Evolutionary conservation across 23 tunicate genomes (phyloP).

Genomic region (Halocynthia roretzi): DNA sequence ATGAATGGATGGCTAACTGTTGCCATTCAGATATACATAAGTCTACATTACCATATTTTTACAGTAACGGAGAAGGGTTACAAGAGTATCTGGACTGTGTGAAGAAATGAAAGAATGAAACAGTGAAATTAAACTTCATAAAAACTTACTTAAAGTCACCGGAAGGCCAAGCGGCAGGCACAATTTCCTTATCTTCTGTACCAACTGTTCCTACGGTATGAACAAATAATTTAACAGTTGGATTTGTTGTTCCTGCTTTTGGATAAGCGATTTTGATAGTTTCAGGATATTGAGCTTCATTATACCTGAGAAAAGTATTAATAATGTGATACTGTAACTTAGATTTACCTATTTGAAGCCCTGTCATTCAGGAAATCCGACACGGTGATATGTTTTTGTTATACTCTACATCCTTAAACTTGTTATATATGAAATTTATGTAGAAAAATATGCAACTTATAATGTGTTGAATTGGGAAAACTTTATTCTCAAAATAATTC

Average conservation of each 20-base stretch:
- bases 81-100: too few relatives aligned
- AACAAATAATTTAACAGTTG: conserved; percentile 47
- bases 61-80: too few relatives aligned
- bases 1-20: background rate
- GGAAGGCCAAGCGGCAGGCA: background rate
- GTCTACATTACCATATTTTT: too few relatives aligned
- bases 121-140: background rate
- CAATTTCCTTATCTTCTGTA: background rate
- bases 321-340: background rate
- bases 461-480: too few relatives aligned
- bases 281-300: conserved; percentile 78
- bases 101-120: background rate
- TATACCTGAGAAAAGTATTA: conserved; percentile 42
- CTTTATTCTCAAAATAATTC: too few relatives aligned
- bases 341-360: background rate
- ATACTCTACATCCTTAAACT: background rate
- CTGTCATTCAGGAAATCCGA: background rate
- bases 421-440: too few relatives aligned
- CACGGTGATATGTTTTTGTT: background rate
- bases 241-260: conserved; percentile 86
- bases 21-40: background rate
- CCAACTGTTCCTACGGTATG: conserved; percentile 19
- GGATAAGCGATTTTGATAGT: conserved; percentile 93
- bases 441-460: too few relatives aligned
- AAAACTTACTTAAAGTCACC: background rate